Evolutionary conservation across 2,797 vertebrate species (phyloP).

Genomic region (Parotocinclus haroldoi): DNA sequence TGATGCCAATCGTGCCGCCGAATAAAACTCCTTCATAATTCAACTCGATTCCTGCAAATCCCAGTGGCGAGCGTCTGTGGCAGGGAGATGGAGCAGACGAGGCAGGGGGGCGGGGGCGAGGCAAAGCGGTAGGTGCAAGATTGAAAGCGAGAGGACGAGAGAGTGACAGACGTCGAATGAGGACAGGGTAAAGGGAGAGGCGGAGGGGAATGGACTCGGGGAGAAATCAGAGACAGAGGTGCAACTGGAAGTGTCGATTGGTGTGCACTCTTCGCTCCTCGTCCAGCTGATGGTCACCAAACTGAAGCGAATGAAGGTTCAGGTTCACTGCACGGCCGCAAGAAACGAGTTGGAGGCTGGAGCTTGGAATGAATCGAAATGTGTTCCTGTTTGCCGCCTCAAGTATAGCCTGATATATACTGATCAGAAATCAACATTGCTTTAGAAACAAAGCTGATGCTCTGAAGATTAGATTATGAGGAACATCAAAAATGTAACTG

Average conservation of each 20-base stretch:
- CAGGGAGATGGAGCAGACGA: conserved; percentile 60
- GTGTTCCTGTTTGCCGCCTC: too few species aligned
- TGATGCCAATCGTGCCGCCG: conserved; percentile 76
- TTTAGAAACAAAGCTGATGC: too few species aligned
- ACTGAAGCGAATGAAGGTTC: conserved; percentile 3
- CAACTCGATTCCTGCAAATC: conserved; percentile 81
- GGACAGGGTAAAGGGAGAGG: conserved; percentile 27
- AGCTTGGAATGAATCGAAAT: too few species aligned
- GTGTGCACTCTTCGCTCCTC: conserved; percentile 26
- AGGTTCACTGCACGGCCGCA: too few species aligned
- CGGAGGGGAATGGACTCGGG: conserved; percentile 20
- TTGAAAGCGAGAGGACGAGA: neutral
- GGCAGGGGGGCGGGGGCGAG: conserved; percentile 57
- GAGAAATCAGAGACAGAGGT: conserved; percentile 27
- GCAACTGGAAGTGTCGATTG: conserved; percentile 36
- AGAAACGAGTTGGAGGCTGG: too few species aligned
- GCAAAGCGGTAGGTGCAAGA: conserved; percentile 15
- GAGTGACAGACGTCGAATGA: neutral
- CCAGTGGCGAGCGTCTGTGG: conserved; percentile 70
- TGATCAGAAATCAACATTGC: too few species aligned
- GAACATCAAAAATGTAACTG: too few species aligned
- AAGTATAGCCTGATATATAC: too few species aligned
- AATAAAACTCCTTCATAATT: conserved; percentile 82
- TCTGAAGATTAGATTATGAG: too few species aligned
- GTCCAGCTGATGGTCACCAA: conserved; percentile 23